A percentile compares a stretch with the other conserved stretches of the same genome.
phyloP scores from a whole-genome alignment of 2,113 vertebrate species.

The Plectropomus leopardus region DNA sequence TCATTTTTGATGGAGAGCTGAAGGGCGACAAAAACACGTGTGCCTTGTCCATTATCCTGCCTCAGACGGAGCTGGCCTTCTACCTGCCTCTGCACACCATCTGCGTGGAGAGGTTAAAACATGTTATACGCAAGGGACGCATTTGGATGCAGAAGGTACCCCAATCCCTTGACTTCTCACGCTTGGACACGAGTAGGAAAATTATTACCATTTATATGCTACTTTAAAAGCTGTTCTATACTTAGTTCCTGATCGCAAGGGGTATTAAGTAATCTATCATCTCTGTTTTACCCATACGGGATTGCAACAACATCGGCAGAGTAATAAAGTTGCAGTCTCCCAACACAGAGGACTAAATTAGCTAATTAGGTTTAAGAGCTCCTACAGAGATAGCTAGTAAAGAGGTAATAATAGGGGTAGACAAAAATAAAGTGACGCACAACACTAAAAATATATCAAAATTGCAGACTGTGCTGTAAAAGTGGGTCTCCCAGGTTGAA shows the following conservation, averaged over 20 bases:
- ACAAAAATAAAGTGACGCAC: conserved; percentile 10
- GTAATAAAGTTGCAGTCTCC: conserved; percentile 45
- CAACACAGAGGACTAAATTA: conserved; percentile 20
- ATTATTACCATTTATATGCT: neutral
- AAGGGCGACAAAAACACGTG: conserved; percentile 98
- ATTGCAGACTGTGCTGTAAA: neutral
- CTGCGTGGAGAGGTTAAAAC: conserved; percentile 95
- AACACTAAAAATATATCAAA: neutral
- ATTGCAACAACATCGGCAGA: conserved; percentile 25
- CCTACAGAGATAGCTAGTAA: conserved; percentile 4
- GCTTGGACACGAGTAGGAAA: neutral
- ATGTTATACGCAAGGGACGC: conserved; percentile 95
- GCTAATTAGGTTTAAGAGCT: conserved; percentile 52
- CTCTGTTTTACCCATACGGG: conserved; percentile 32
- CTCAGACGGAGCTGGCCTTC: conserved; percentile 93
- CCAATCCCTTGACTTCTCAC: neutral
- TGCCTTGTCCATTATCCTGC: conserved; percentile 95
- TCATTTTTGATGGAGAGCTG: conserved; percentile 98
- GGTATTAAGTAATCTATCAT: conserved; percentile 37
- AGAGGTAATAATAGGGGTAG: conserved; percentile 34
- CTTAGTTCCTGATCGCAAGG: conserved; percentile 14
- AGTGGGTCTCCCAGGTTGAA: neutral
- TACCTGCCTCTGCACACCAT: conserved; percentile 95
- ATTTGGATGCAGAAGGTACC: conserved; percentile 99
- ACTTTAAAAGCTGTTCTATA: neutral